Conservation (phyloP, 35 echinoderm and acorn worm species). For the Apostichopus parvimensis region DNA sequence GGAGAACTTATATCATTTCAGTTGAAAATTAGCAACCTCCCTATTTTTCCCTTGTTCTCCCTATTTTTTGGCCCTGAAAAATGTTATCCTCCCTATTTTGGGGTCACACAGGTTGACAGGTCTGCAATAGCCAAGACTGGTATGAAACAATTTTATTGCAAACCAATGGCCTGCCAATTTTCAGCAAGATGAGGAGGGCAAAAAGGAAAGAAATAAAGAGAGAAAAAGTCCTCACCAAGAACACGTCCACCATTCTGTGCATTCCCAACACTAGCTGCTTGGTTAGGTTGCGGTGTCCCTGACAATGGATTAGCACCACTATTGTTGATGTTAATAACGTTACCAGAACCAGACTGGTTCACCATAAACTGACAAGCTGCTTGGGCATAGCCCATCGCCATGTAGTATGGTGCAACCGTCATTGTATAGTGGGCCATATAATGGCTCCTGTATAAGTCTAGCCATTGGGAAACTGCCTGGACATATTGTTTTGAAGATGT, state of each 20-base stretch:
- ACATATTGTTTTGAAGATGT: conserved; percentile 59
- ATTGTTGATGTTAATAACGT: background rate
- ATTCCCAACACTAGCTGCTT: background rate
- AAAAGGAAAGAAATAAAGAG: too few relatives aligned
- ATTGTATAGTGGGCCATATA: conserved; percentile 51
- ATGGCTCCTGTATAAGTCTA: conserved; percentile 53
- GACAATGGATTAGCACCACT: background rate
- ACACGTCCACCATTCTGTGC: background rate
- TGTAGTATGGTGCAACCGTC: conserved; percentile 59
- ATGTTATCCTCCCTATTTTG: too few relatives aligned
- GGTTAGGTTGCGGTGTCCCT: background rate
- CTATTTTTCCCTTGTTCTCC: too few relatives aligned
- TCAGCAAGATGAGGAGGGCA: too few relatives aligned
- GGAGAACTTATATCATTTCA: too few relatives aligned
- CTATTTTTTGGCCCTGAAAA: too few relatives aligned
- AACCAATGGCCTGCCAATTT: too few relatives aligned
- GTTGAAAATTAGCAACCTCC: too few relatives aligned
- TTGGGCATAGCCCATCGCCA: conserved; percentile 56
- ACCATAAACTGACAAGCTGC: conserved; percentile 49
- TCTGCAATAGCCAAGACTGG: too few relatives aligned
- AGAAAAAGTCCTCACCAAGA: background rate
- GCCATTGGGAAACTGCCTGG: conserved; percentile 54
- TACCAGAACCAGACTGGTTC: background rate
- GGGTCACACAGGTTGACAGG: too few relatives aligned
- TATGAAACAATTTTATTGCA: too few relatives aligned